Evolutionary conservation across 2,113 vertebrate species (phyloP), one percentile per base, ranked within the genome.

Genomic region (Rynchops niger): DNA sequence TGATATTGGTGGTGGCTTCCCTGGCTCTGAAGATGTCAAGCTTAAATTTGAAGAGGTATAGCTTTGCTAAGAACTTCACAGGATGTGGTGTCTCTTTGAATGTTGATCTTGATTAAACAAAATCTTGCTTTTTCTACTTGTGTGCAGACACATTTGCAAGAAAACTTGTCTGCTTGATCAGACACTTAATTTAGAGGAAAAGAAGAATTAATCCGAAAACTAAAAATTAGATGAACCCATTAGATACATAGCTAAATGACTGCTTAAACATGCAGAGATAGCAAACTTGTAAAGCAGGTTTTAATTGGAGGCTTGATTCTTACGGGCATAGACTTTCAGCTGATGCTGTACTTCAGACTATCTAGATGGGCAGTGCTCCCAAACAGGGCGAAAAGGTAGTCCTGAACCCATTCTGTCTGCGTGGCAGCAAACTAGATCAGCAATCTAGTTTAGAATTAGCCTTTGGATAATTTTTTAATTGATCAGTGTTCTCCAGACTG

Each of bases 1-100:
- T 94, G 99, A 99, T 92, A 99, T 99, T 38, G 99, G 99, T 22
- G 99, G 99, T 77, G 99, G 99, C 50, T 99, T 99, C 74, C 99
- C 99, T 94, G 99, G 99, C n/a, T 99, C 99, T 29, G 99, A 99
- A 50, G 99, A 99, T 65, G 93, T 97, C 23, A 99, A 99, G 85
- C 98, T 99, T 58, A 99, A 99, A 95, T 99, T 99, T 98, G 99
- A 99, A 97, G 99, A 99, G 99, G 99, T 99, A 98, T 55, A 47
- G 12, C 43, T 95, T 91, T 90, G 15, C 47, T 70, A 59, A 91
- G 29, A 78, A 36, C 6, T 73, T 72, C 2, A 73, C 14, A 20
- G 9, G 6, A 52, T 59, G 13, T 62, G 9, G 13, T 8, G 4
- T 76, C 14, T 38, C 38, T 55, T 73, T 79, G 21, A 32, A 12